Conservation (phyloP, 2,113 vertebrate species). For the Phalacrocorax pelagicus region DNA sequence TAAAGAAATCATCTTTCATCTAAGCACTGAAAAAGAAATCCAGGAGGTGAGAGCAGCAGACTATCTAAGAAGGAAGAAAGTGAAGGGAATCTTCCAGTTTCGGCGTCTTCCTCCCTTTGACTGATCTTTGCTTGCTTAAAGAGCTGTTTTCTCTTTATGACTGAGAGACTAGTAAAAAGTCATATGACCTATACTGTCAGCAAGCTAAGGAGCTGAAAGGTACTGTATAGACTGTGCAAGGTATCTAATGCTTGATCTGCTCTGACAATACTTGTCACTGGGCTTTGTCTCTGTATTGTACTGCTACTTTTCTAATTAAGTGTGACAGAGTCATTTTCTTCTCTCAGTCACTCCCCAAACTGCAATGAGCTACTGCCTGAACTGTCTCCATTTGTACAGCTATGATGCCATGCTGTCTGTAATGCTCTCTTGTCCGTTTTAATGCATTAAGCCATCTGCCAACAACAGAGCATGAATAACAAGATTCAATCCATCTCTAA, state of each 20-base stretch:
- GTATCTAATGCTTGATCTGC: neutral
- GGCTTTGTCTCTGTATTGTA: neutral
- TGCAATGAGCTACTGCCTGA: neutral
- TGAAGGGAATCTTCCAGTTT: neutral
- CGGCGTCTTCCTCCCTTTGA: neutral
- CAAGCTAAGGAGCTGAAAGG: neutral
- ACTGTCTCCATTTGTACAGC: neutral
- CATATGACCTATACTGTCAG: neutral
- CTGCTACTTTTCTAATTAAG: neutral
- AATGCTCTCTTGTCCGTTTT: neutral
- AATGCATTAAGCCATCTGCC: conserved; percentile 7
- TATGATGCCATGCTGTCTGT: neutral
- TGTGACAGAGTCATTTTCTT: neutral
- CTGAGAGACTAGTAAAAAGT: neutral
- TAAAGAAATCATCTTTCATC: neutral
- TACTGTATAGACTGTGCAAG: neutral
- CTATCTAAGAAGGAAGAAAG: neutral
- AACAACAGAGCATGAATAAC: neutral
- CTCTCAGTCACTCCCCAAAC: neutral
- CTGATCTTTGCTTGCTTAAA: neutral
- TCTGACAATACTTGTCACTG: neutral
- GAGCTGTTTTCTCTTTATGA: neutral
- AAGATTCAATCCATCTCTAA: neutral
- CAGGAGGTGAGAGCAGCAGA: neutral
- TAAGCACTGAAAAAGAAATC: neutral